Base-by-base conservation (phyloP, 1,140 invertebrate species). In the Drosophila nikananu region DNA sequence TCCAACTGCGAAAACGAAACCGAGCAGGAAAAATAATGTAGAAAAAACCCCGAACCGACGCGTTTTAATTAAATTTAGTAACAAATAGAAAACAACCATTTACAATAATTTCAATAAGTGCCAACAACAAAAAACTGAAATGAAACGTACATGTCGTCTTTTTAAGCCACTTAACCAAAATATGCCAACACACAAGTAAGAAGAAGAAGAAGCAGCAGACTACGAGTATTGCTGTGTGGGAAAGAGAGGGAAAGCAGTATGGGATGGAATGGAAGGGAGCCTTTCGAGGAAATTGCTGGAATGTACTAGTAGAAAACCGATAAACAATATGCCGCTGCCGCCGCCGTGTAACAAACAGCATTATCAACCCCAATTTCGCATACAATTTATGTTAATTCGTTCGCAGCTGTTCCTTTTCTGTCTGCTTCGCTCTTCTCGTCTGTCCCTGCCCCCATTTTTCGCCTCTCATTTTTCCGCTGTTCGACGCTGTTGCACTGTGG, bases 401-500 rank as follows among this genome's bases (percentile, higher is more conserved):
- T 73, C 63, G 54, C 58, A 60, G 71, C 65, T 70, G 59, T 76
- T 77, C 74, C 61, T 75, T 67, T 70, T 66, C 63, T 78, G 54
- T 51, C 46, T 65, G 49, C 55, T 41, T 25, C 61, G 65, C 49
- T 67, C 49, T 77, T 73, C 60, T 41, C 25, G 73, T 54, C 54
- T 81, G 77, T 62, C 65, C 72, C 71, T 73, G 73, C 75, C 60
- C 62, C 64, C 78, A 75, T 67, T 70, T 61, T 77, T 66, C 52
- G 46, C 61, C 75, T 72, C 52, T 59, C 59, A 54, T 81, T 46
- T 37, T 48, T 66, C 48, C 62, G 37, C 48, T 48, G 37, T 55
- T 59, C 42, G 49, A 75, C 57, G 68, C 83, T 86, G 82, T 86
- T 86, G 82, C 82, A 86, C 81, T 86, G 41, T 46, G 75, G 81